A percentile compares a stretch with the other conserved stretches of the same genome.
These are phyloP conservation scores for Drosophila leonis DNA, from an alignment of 2,888 invertebrate genomes.

Conservation along the genomic window DNA sequence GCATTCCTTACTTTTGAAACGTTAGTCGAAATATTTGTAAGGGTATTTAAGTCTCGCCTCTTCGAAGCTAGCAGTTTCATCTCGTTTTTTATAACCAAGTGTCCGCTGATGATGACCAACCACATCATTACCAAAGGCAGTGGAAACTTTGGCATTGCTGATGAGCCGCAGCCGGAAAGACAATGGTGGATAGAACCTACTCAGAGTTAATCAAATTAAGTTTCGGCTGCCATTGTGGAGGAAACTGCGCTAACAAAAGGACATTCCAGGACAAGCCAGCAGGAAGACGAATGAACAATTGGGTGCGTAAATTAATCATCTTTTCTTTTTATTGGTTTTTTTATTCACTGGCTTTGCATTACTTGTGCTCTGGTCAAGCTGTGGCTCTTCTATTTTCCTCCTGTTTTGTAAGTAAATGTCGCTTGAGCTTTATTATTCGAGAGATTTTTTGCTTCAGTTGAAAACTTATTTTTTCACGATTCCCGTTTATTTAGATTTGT, in stretches of 20 bases:
- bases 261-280: constrained; percentile 15
- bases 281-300: constrained; percentile 47
- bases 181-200: constrained; percentile 48
- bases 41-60: constrained; percentile 32
- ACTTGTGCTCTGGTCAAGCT: constrained; percentile 10
- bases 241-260: constrained; percentile 56
- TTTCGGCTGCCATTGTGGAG: constrained; percentile 55
- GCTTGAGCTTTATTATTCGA: constrained; percentile 1
- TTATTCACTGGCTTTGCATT: constrained; percentile 10
- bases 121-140: constrained; percentile 65
- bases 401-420: background rate
- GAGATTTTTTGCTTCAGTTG: background rate
- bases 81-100: constrained; percentile 26
- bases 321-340: constrained; percentile 51
- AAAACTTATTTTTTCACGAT: background rate
- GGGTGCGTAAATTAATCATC: constrained; percentile 72
- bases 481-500: background rate
- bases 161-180: constrained; percentile 64
- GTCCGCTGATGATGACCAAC: constrained; percentile 53
- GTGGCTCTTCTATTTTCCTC: constrained; percentile 7
- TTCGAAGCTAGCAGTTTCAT: background rate
- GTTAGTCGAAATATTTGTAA: background rate
- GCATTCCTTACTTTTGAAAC: no score
- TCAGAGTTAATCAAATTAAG: constrained; percentile 78
- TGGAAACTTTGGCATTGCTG: constrained; percentile 32